These are phyloP conservation scores for Drosophila eohydei DNA, from an alignment of 2,888 invertebrate species.

Conservation along the genomic window DNA sequence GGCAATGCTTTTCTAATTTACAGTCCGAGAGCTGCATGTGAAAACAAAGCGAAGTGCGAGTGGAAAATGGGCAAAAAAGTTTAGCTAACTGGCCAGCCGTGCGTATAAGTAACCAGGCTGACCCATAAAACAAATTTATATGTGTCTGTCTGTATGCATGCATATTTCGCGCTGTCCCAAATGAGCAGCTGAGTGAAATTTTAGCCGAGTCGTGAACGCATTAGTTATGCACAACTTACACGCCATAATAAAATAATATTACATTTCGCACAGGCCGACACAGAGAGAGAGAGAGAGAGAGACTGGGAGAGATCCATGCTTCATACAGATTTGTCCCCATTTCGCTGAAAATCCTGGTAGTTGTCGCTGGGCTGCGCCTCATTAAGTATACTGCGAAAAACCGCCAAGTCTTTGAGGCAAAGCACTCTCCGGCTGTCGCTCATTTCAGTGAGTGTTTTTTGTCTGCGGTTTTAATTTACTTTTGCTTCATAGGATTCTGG, in stretches of 20 bases:
- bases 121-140: conserved; percentile 54
- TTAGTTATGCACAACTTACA: conserved; percentile 63
- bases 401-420: conserved; percentile 62
- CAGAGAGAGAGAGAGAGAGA: not conserved
- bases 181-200: conserved; percentile 60
- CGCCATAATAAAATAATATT: conserved; percentile 61
- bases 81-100: conserved; percentile 48
- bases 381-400: conserved; percentile 55
- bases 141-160: not conserved
- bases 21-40: conserved; percentile 43
- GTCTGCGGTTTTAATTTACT: conserved; percentile 74
- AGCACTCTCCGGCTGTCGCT: conserved; percentile 54
- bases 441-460: conserved; percentile 52
- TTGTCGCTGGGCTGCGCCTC: conserved; percentile 24
- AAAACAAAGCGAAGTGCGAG: conserved; percentile 3
- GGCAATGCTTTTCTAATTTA: conserved; percentile 49
- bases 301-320: not conserved
- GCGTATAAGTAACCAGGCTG: conserved; percentile 67
- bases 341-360: conserved; percentile 14
- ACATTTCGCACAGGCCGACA: conserved; percentile 28
- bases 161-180: conserved; percentile 40
- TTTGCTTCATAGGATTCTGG: conserved; percentile 53
- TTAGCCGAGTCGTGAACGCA: conserved; percentile 54
- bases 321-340: conserved; percentile 46
- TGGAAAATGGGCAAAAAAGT: conserved; percentile 30